These are phyloP conservation scores for Drosophila phalerata DNA, from an alignment of 2,888 invertebrate genomes.

Conservation along the genomic window DNA sequence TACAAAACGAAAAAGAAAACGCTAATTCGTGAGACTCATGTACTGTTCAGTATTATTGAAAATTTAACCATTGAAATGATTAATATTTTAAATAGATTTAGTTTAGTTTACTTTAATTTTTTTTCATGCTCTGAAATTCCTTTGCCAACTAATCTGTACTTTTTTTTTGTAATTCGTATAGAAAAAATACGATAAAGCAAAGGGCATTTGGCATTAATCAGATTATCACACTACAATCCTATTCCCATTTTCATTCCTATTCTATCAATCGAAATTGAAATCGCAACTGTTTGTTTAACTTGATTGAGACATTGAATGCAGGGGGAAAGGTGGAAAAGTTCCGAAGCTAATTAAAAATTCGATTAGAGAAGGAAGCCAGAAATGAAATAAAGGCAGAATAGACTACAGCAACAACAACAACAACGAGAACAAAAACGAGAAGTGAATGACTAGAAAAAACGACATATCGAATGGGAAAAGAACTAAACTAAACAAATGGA, in stretches of 20 bases:
- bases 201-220: constrained; percentile 61
- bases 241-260: not conserved
- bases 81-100: not conserved
- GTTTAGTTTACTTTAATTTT: not conserved
- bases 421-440: constrained; percentile 55
- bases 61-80: not conserved
- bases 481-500: constrained; percentile 29
- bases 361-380: constrained; percentile 53
- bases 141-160: constrained; percentile 27
- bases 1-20: no score
- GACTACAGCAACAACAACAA: constrained; percentile 56
- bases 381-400: constrained; percentile 23
- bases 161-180: not conserved
- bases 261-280: constrained; percentile 14
- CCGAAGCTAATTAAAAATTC: constrained; percentile 75
- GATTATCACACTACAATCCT: constrained; percentile 62
- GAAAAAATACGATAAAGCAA: constrained; percentile 9
- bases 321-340: constrained; percentile 8
- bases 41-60: no score
- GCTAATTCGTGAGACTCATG: no score
- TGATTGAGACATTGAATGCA: constrained; percentile 52
- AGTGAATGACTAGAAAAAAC: constrained; percentile 36
- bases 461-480: constrained; percentile 26
- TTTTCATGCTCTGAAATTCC: constrained; percentile 39
- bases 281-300: constrained; percentile 32